Conservation (phyloP, 2,888 invertebrate genomes). For the Gandaritis pyraliata region DNA sequence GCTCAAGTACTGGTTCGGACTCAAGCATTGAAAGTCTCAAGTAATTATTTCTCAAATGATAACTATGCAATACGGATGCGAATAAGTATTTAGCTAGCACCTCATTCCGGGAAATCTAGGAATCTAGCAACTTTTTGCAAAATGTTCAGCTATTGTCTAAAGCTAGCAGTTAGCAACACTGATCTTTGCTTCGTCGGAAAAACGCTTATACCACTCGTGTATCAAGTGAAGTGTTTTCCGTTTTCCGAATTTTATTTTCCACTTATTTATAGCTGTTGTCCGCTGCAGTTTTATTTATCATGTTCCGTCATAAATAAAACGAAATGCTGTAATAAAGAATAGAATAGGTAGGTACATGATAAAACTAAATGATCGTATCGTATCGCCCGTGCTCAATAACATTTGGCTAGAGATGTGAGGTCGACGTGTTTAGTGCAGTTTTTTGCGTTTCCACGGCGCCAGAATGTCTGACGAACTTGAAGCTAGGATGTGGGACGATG, state of each 20-base stretch:
- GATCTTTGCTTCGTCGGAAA: constrained; percentile 14
- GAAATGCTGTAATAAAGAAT: constrained; percentile 45
- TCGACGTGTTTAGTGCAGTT: constrained; percentile 38
- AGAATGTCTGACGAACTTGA: constrained; percentile 82
- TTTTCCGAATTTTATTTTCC: constrained; percentile 41
- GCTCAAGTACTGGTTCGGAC: too few species aligned
- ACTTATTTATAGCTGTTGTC: constrained; percentile 39
- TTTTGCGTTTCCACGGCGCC: constrained; percentile 60
- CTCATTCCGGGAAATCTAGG: too few species aligned
- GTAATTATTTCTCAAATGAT: too few species aligned
- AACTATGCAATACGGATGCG: too few species aligned
- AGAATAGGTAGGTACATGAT: too few species aligned
- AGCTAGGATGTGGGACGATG: constrained; percentile 81
- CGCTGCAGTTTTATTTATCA: constrained; percentile 44
- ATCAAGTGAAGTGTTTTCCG: constrained; percentile 34
- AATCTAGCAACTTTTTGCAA: too few species aligned
- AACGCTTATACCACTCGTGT: constrained; percentile 35
- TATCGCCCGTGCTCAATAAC: constrained; percentile 10
- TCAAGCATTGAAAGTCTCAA: too few species aligned
- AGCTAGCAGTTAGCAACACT: too few species aligned
- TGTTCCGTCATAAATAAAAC: constrained; percentile 43
- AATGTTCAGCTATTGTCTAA: too few species aligned
- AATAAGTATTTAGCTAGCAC: too few species aligned
- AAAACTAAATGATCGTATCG: constrained; percentile 21
- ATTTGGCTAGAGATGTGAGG: constrained; percentile 40